Evolutionary conservation across 2,797 vertebrate species (phyloP), one percentile per base, ranked within the genome.

Genomic region (Coluber constrictor): DNA sequence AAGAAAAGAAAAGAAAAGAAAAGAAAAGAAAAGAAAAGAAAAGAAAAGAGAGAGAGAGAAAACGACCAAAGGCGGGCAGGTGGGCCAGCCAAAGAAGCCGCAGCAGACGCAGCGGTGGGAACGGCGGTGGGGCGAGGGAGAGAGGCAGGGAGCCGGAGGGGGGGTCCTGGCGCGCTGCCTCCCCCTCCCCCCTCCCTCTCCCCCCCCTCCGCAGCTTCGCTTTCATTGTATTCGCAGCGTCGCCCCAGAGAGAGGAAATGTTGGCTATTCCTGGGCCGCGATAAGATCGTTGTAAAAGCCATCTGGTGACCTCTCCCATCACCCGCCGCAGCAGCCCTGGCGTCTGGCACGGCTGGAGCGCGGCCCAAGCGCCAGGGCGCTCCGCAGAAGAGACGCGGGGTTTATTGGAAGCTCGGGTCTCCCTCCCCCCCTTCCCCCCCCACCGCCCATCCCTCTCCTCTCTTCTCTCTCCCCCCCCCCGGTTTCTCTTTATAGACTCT

Each of bases 261-360:
- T 96, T 94, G 96, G 95, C 96, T 96, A 96, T 95, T 97, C 95
- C 97, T 63, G 94, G 90, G 93, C 79, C 63, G 94, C 95, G 97
- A 97, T 97, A 97, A 96, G 96, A 96, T 95, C 91, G 37, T 43
- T 10, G 29, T 59, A 87, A 0, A 1, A 92, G 66, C 91, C 95
- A 89, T 90, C 88, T 4, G 29, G 74, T 55, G 94, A 96, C 95
- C 96, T 97, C 95, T 96, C 95, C 96, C 93, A 13, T 23, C 37
- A 51, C 93, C 92, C 93, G 90, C 88, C 94, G 74, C 43, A 23
- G 96, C 57, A 18, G 89, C 37, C 87, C 91, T 95, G 97, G 97
- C 93, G 94, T 96, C 94, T 88, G 96, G 94, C 29, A 43, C 94
- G 9, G 59, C 94, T 96, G 96, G 95, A 94, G 87, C 92, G 59